Evolutionary conservation across 2,797 vertebrate genomes (phyloP).

Genomic region (Acanthurus lineatus): DNA sequence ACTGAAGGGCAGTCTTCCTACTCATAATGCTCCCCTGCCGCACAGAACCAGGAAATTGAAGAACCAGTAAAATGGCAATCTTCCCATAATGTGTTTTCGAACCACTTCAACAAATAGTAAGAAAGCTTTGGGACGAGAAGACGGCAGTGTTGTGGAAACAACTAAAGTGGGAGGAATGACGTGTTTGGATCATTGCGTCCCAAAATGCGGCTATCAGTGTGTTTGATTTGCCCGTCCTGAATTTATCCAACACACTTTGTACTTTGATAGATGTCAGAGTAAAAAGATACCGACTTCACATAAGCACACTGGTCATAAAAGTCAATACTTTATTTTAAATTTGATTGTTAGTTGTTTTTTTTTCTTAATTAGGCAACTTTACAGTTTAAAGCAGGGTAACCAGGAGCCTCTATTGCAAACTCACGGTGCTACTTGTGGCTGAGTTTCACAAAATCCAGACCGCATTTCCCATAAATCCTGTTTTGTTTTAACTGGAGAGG

Average conservation of each 20-base stretch:
- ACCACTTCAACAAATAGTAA: conserved; percentile 26
- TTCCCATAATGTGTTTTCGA: conserved; percentile 29
- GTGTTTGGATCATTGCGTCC: conserved; percentile 8
- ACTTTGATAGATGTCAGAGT: neutral
- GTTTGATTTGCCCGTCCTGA: neutral
- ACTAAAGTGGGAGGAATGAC: neutral
- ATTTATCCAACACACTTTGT: neutral
- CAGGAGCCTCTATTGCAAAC: neutral
- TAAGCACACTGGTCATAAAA: conserved; percentile 15
- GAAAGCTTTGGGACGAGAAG: neutral
- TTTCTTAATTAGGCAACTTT: neutral
- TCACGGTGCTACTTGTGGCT: conserved; percentile 30
- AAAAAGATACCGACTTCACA: neutral
- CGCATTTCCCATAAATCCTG: conserved; percentile 26
- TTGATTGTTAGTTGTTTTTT: no score
- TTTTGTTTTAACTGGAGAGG: conserved; percentile 23
- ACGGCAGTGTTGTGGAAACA: neutral
- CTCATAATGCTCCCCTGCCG: conserved; percentile 18
- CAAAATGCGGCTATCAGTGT: neutral
- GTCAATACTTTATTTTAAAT: neutral
- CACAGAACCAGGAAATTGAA: conserved; percentile 8
- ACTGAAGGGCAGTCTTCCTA: conserved; percentile 12
- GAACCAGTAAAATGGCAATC: conserved; percentile 28
- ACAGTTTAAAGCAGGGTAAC: neutral
- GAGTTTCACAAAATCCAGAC: conserved; percentile 34